Base-by-base conservation (phyloP, 64 coral and sea anemone genomes). In the Montipora cactus region DNA sequence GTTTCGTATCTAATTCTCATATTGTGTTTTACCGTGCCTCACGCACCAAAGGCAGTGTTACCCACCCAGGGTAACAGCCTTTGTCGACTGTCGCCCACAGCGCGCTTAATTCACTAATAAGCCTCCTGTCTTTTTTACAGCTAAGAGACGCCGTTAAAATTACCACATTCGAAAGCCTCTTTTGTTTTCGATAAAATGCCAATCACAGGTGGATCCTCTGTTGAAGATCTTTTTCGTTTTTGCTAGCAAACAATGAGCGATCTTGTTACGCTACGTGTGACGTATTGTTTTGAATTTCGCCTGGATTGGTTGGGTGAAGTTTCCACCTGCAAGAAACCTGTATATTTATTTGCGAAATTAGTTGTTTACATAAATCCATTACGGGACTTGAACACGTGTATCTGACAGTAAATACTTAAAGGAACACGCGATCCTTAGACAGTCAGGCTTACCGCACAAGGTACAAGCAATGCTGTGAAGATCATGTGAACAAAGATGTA, bases 321-420 rank as follows among this genome's bases (percentile, higher is more conserved):
- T 48, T 86, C 46, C 82, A 86, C 82, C 82, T 86, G 82, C 66
- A 19, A 46, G 37, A 86, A 72, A 86, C 82, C 82, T 71, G 82
- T 72, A 72, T 86, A 51, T 71, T 71, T 86, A 64, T 13, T 44
- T 47, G 20, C 45, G 45, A 7, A 50, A n/a, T 86, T 47, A 21
- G 61, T 22, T 86, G 82, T 86, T 86, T 86, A 86, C 66, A 72
- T 51, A 64, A 59, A 86, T 86, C 50, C 44, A 86, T 86, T 86
- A 86, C 28, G 10, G n/a, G 55, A 9, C n/a, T 11, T 62, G 37
- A 45, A 86, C 82, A 86, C 82, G 82, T 86, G 82, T 86, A 49
- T 72, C 82, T 64, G 61, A 64, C 61, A 3, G 61, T 12, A 64
- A 64, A 14, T 4, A 64, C 14, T 15, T 14, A 64, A 64, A 7